Evolutionary conservation across 2,113 vertebrate genomes (phyloP).

Genomic region (Mustelus asterias): DNA sequence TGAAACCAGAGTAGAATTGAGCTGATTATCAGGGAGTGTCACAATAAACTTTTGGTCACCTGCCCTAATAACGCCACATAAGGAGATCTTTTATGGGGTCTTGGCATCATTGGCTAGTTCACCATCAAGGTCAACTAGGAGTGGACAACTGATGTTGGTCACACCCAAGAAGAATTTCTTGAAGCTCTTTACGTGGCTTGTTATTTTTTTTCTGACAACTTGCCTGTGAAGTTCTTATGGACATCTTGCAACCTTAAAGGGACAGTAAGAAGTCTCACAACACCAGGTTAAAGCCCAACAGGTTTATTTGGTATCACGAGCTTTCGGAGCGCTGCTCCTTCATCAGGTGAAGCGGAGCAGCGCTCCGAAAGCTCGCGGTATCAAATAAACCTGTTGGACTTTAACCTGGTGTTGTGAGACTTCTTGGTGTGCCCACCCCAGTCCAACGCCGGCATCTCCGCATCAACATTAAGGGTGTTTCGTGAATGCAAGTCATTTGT

Average conservation of each 20-base stretch:
- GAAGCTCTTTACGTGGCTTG: neutral
- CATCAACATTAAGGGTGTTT: neutral
- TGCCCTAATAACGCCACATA: neutral
- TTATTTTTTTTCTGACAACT: neutral
- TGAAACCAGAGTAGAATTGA: neutral
- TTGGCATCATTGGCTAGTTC: too few relatives aligned
- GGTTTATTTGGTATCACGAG: too few relatives aligned
- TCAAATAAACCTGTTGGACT: too few relatives aligned
- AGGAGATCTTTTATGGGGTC: neutral
- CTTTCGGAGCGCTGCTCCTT: too few relatives aligned
- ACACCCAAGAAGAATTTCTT: neutral
- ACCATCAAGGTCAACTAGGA: neutral
- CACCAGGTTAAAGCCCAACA: too few relatives aligned
- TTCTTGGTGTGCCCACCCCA: too few relatives aligned
- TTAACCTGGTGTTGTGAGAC: too few relatives aligned
- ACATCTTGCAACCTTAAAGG: too few relatives aligned
- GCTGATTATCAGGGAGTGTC: neutral
- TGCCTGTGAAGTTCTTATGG: neutral
- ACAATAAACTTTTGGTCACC: neutral
- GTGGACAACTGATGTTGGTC: neutral
- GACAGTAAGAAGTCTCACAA: too few relatives aligned
- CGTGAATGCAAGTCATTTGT: neutral
- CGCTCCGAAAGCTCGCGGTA: too few relatives aligned
- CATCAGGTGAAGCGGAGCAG: too few relatives aligned
- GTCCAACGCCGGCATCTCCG: too few relatives aligned